These are phyloP conservation scores for Xanthia icteritia DNA, from an alignment of 2,888 invertebrate genomes.

Conservation along the genomic window DNA sequence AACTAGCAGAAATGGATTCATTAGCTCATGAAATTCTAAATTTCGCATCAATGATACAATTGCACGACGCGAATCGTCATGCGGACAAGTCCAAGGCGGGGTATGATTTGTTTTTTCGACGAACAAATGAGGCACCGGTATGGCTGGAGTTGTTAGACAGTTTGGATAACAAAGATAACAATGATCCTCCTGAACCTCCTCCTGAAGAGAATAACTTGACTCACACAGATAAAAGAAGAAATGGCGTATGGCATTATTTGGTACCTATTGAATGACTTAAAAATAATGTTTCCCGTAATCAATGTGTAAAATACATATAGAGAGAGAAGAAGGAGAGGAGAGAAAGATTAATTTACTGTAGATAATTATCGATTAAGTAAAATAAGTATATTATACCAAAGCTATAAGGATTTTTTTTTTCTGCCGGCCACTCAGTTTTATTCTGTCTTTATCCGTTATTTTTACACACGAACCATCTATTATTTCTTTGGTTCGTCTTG, in stretches of 20 bases:
- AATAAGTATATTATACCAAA: not conserved
- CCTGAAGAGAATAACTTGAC: conserved; percentile 9
- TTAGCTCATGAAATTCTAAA: conserved; percentile 40
- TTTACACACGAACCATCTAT: not conserved
- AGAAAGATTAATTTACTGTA: not conserved
- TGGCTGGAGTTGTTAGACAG: conserved; percentile 26
- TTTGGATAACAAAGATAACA: not conserved
- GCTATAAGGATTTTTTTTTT: not conserved
- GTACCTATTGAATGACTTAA: not conserved
- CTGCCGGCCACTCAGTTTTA: no score
- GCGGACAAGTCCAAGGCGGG: not conserved
- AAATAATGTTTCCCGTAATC: not conserved
- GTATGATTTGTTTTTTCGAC: conserved; percentile 34
- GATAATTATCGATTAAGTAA: not conserved
- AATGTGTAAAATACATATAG: not conserved
- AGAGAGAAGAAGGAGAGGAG: no score
- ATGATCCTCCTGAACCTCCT: not conserved
- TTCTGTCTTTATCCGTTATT: not conserved
- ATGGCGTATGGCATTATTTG: conserved; percentile 28
- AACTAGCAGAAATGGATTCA: conserved; percentile 21
- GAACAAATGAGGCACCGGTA: conserved; percentile 4
- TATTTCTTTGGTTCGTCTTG: not conserved
- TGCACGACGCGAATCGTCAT: conserved; percentile 8
- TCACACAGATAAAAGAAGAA: conserved; percentile 28
- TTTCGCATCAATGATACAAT: conserved; percentile 25